phyloP scores from a whole-genome alignment of 2,113 vertebrate genomes.

The Nematolebias whitei region DNA sequence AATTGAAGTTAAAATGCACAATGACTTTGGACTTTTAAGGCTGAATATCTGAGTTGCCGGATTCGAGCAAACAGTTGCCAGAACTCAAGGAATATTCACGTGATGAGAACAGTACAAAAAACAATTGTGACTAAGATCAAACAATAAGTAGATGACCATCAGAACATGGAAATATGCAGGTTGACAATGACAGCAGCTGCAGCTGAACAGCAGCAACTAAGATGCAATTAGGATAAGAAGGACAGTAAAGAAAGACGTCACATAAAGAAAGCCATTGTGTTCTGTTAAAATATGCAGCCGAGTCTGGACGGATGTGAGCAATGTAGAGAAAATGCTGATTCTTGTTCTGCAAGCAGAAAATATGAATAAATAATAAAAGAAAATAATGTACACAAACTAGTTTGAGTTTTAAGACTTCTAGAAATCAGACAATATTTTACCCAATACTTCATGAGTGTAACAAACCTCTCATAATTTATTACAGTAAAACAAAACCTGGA shows the following conservation, averaged over 20 bases:
- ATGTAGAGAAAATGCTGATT: background rate
- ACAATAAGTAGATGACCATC: constrained; percentile 9
- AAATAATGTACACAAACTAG: background rate
- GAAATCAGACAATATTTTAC: background rate
- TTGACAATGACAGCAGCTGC: background rate
- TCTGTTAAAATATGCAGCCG: constrained; percentile 1
- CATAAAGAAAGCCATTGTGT: background rate
- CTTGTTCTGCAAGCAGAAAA: background rate
- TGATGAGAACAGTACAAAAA: background rate
- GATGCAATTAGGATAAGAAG: constrained; percentile 13
- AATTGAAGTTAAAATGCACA: too few species aligned
- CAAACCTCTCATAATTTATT: too few species aligned
- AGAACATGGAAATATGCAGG: background rate
- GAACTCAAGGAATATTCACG: constrained; percentile 24
- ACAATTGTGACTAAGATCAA: background rate
- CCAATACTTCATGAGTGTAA: background rate
- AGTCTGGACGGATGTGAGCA: background rate
- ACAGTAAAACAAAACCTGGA: too few species aligned
- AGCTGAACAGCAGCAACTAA: background rate
- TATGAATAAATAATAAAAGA: too few species aligned
- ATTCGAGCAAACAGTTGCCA: too few species aligned
- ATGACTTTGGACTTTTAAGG: too few species aligned
- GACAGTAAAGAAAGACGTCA: constrained; percentile 3
- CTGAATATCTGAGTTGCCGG: too few species aligned
- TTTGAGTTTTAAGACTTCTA: background rate